Conservation (phyloP, 1,140 invertebrate species). For the Eumaeus atala region DNA sequence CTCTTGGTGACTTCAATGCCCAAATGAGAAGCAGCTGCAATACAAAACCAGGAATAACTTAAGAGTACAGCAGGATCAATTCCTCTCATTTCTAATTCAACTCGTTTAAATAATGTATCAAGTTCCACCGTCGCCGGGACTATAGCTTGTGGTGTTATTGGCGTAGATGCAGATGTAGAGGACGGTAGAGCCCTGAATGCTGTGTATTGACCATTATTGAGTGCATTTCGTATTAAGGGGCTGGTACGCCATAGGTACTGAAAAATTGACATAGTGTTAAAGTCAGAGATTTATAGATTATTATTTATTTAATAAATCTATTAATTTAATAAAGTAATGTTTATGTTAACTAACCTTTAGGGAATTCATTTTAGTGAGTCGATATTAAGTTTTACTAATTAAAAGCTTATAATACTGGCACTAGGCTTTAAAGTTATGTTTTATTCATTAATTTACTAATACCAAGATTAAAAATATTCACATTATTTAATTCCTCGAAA, state of each 20-base stretch:
- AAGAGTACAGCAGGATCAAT: constrained; percentile 90
- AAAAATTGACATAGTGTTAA: too few relatives aligned
- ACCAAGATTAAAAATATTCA: too few relatives aligned
- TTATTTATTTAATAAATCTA: too few relatives aligned
- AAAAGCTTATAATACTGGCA: too few relatives aligned
- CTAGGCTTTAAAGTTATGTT: too few relatives aligned
- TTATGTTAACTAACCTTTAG: constrained; percentile 33
- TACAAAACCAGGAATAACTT: constrained; percentile 91
- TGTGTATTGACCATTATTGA: constrained; percentile 25
- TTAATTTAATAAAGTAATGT: background rate
- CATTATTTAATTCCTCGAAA: background rate
- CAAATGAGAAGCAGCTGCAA: constrained; percentile 85
- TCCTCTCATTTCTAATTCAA: constrained; percentile 91
- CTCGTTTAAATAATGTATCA: constrained; percentile 87
- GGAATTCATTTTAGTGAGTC: constrained; percentile 36
- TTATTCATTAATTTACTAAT: too few relatives aligned
- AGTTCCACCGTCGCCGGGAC: constrained; percentile 44
- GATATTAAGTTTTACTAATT: too few relatives aligned
- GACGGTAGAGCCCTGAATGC: constrained; percentile 30
- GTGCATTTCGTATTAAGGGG: constrained; percentile 30
- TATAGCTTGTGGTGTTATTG: constrained; percentile 24
- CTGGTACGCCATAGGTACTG: constrained; percentile 43
- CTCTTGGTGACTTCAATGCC: constrained; percentile 83
- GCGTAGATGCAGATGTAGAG: constrained; percentile 27
- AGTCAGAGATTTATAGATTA: too few relatives aligned